These are phyloP conservation scores for Botia almorhae DNA, from an alignment of 2,797 vertebrate genomes.

Conservation along the genomic window DNA sequence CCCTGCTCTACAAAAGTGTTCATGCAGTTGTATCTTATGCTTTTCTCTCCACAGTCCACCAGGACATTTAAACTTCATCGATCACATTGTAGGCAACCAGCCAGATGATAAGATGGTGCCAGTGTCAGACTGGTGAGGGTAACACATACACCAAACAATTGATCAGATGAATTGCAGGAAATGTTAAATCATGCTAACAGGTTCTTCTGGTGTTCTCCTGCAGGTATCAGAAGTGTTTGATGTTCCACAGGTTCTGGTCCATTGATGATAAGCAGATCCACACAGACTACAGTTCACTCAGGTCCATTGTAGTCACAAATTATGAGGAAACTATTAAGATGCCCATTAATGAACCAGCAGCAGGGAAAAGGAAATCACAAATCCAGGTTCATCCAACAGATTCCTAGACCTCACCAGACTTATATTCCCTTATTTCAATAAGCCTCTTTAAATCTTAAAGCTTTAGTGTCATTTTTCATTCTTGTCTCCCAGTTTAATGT, in stretches of 20 bases:
- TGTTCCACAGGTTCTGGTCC: constrained; percentile 88
- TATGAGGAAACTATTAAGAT: constrained; percentile 88
- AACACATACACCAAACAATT: constrained; percentile 58
- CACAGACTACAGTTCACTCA: constrained; percentile 81
- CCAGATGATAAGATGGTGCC: constrained; percentile 83
- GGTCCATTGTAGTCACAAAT: constrained; percentile 85
- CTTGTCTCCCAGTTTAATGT: no score
- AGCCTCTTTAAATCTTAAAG: no score
- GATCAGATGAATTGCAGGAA: constrained; percentile 23
- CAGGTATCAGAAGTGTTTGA: constrained; percentile 84
- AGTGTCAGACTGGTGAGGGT: constrained; percentile 80
- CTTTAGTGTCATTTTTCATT: no score
- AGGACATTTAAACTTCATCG: constrained; percentile 77
- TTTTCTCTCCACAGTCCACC: constrained; percentile 68
- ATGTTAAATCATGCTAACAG: neutral
- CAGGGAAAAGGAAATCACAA: constrained; percentile 80
- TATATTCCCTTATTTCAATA: no score
- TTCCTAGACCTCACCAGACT: neutral
- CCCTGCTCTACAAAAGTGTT: neutral
- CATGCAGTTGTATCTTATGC: neutral
- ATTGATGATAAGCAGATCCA: constrained; percentile 87
- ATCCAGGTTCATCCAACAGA: constrained; percentile 76
- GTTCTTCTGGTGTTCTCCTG: constrained; percentile 20
- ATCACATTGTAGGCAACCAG: constrained; percentile 88
- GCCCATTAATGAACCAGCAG: constrained; percentile 87